These are phyloP conservation scores for Mellilla xanthometata DNA, from an alignment of 2,888 invertebrate genomes.

Conservation along the genomic window DNA sequence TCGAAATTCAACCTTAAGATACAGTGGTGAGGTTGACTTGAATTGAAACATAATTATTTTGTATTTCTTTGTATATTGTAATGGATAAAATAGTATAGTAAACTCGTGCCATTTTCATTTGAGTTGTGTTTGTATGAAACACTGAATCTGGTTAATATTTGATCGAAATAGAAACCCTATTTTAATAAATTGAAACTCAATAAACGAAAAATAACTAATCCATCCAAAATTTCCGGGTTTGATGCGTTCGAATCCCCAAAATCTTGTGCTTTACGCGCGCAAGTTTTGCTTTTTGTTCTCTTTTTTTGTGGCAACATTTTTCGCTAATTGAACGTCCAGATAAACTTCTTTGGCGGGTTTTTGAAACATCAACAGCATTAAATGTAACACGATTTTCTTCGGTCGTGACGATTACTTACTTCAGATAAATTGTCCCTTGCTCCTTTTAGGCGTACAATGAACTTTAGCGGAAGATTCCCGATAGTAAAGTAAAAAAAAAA, in stretches of 20 bases:
- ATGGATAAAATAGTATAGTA: no score
- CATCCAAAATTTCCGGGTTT: slow-evolving; percentile 11
- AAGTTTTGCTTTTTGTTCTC: slow-evolving; percentile 4
- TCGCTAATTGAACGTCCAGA: slow-evolving; percentile 46
- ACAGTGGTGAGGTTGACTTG: no score
- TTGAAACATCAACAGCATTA: slow-evolving; percentile 23
- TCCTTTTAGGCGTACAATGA: slow-evolving; percentile 29
- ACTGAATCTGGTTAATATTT: no score
- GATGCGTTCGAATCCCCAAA: slow-evolving; percentile 10
- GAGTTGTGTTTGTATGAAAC: no score
- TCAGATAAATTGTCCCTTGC: slow-evolving; percentile 25
- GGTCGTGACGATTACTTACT: slow-evolving; percentile 38
- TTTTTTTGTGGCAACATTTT: slow-evolving; percentile 31
- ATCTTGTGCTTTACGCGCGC: slow-evolving; percentile 19
- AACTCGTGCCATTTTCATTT: no score
- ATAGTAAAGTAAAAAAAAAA: not conserved
- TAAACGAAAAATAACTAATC: no score
- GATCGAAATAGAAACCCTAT: no score
- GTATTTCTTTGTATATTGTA: no score
- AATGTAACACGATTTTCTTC: slow-evolving; percentile 30
- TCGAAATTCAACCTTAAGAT: no score
- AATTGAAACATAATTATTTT: no score
- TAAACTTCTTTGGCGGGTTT: slow-evolving; percentile 42
- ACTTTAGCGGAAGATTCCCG: slow-evolving; percentile 34
- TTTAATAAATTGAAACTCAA: no score